These are phyloP conservation scores for Ectobius pallidus DNA, from an alignment of 2,888 invertebrate species.

Conservation along the genomic window DNA sequence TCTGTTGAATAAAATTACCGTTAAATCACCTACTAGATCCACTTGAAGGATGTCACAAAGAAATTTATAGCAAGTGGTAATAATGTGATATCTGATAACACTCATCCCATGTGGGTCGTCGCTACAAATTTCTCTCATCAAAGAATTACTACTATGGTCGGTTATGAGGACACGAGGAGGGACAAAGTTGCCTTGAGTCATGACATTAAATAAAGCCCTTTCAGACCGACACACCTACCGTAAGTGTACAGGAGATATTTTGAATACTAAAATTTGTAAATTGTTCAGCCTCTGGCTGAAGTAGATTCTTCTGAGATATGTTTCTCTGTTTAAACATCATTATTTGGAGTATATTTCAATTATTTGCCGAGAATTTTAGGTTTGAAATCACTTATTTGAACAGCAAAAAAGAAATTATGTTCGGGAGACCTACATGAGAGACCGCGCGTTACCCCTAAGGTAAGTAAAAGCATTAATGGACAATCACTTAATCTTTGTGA, in stretches of 20 bases:
- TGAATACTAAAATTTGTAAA: background rate
- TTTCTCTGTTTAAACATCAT: background rate
- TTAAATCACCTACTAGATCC: background rate
- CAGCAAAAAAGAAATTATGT: background rate
- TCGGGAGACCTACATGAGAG: background rate
- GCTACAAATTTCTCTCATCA: background rate
- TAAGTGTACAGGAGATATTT: background rate
- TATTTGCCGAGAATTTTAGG: background rate
- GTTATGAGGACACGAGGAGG: background rate
- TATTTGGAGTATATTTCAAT: background rate
- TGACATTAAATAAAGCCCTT: too few species aligned
- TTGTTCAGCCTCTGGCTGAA: background rate
- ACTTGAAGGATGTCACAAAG: background rate
- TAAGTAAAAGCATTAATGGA: background rate
- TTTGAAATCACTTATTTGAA: background rate
- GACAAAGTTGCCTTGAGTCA: background rate
- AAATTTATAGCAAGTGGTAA: background rate
- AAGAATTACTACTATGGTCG: background rate
- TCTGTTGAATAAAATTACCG: background rate
- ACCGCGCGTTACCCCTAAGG: background rate
- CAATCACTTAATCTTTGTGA: background rate
- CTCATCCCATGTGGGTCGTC: background rate
- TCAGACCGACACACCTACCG: background rate
- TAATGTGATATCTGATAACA: background rate
- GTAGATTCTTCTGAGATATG: background rate